Evolutionary conservation across 2,113 vertebrate genomes (phyloP), one percentile per base, ranked within the genome.

Genomic region (Climacteris rufus): DNA sequence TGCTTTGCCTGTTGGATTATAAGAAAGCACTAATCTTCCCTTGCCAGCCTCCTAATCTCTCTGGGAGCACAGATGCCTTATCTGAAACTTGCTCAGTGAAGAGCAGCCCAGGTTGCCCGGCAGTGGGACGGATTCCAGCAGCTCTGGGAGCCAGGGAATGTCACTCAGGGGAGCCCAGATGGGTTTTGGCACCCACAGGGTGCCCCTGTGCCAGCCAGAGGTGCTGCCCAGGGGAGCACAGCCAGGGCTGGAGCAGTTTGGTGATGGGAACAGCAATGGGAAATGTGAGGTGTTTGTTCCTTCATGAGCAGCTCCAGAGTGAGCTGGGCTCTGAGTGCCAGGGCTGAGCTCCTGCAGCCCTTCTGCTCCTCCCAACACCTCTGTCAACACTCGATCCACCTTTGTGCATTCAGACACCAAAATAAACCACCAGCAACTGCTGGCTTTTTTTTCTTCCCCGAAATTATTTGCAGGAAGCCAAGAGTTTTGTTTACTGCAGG

Each of bases 261-360:
- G 15, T 0, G 19, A 47, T 11, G 35, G 42, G 3, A 45, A 2
- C 39, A 2, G 1, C 4, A 7, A 4, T 0, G 2, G 1, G 52
- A 22, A 25, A 21, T 11, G 1, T 15, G 3, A 4, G 18, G 0
- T 1, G 4, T 9, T 25, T 11, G 54, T 0, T 20, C 59, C 22
- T 16, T 0, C 4, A 10, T 18, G 76, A 60, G 69, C 63, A 54
- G 75, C 68, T 69, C 79, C 50, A 10, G 54, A 13, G 12, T 0
- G 2, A 65, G 53, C 59, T 4, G 5, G 35, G 72, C 53, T 35
- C 18, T 0, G 11, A 37, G 45, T 6, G 25, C 35, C 6, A 4
- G 44, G 33, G 27, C 75, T 61, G 47, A 90, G 53, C 37, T 47
- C 30, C 18, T 8, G 3, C 16, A 2, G 25, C 57, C 49, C n/a